Conservation (phyloP, 2,888 invertebrate genomes). For the Epinotia bilunana region DNA sequence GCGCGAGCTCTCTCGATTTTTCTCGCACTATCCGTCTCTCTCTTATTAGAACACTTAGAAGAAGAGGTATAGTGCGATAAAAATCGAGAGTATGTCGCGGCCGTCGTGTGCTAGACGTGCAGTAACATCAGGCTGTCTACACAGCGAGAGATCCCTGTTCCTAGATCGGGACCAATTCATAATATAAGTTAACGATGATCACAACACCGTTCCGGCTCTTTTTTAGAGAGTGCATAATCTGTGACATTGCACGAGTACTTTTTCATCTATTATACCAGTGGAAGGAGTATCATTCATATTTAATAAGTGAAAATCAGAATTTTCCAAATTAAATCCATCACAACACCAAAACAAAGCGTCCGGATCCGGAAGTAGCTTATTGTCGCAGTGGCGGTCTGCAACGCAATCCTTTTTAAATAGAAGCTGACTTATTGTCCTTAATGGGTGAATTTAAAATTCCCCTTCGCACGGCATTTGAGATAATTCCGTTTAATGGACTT, state of each 20-base stretch:
- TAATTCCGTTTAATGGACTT: slow-evolving; percentile 42
- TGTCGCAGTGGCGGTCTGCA: slow-evolving; percentile 8
- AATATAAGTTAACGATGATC: too few species aligned
- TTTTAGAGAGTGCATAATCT: background rate
- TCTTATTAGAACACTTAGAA: too few species aligned
- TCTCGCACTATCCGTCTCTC: too few species aligned
- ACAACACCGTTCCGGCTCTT: background rate
- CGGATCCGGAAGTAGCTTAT: background rate
- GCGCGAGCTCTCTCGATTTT: too few species aligned
- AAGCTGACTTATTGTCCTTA: slow-evolving; percentile 25
- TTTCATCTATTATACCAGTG: background rate
- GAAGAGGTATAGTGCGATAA: too few species aligned
- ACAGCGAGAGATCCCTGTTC: background rate
- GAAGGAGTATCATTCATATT: too few species aligned
- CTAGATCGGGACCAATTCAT: too few species aligned
- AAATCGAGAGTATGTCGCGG: too few species aligned
- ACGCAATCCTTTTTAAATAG: slow-evolving; percentile 10
- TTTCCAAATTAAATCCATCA: background rate
- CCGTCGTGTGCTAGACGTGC: too few species aligned
- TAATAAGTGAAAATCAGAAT: background rate
- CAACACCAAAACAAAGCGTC: background rate
- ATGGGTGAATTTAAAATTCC: slow-evolving; percentile 29
- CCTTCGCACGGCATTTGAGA: slow-evolving; percentile 36
- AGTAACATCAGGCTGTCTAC: background rate
- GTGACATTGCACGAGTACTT: background rate